Base-by-base conservation (phyloP, 2,888 invertebrate genomes). In the Allolobophora icterica region DNA sequence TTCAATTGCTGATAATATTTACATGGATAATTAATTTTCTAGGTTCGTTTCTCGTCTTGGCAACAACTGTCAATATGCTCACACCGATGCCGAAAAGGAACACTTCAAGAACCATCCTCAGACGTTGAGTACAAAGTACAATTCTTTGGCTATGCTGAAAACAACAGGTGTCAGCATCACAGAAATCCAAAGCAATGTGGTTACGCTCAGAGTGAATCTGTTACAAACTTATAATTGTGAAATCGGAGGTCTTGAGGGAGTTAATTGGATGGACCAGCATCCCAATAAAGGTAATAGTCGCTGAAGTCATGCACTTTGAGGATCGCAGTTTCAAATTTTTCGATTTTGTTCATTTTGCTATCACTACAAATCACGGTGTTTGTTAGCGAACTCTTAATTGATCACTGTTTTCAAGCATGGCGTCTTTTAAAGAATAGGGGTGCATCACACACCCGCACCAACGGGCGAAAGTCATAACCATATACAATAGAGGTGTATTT, bases 251-350 rank as follows among this genome's bases (percentile, higher is more conserved):
- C 87, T 34, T 4, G 87, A 24, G 19, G 87, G 87, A 1, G 38
- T 35, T 8, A 35, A 87, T 17, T 87, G 87, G 87, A 87, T 87
- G 87, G 87, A 87, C 87, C 35, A 87, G 38, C 35, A 35, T 87
- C 71, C 71, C 15, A n/a, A n/a, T 5, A 71, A 71, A 17, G n/a
- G n/a, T 71, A 30, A 30, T 71, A 71, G 71, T n/a, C 30, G 8
- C 71, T 71, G 71, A 30, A 71, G 71, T 71, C 71, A n/a, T 71
- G 71, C 30, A n/a, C 13, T n/a, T 71, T 0, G 71, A 71, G 13
- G n/a, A n/a, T n/a, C 30, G n/a, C n/a, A n/a, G n/a, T n/a, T n/a
- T n/a, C n/a, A n/a, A n/a, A 13, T 3, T 71, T 4, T 71, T 0
- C 30, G 11, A 17, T 71, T n/a, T 71, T n/a, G n/a, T 30, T n/a